These are phyloP conservation scores for Clostera curtula DNA, from an alignment of 2,888 invertebrate species.

Conservation along the genomic window DNA sequence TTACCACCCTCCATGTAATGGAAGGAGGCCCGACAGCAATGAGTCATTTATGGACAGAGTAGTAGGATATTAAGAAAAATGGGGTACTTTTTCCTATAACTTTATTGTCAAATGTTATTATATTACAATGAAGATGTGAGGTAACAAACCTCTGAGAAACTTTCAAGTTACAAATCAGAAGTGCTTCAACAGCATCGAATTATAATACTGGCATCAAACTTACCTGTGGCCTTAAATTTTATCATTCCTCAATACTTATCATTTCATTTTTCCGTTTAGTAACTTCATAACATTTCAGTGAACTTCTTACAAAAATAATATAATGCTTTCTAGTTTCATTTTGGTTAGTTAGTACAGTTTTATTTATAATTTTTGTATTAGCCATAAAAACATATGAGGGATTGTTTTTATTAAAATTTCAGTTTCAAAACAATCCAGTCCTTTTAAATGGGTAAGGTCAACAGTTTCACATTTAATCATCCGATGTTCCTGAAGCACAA, in stretches of 20 bases:
- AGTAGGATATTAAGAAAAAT: constrained; percentile 12
- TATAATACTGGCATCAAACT: constrained; percentile 42
- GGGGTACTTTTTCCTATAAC: constrained; percentile 36
- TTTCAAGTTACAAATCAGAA: constrained; percentile 39
- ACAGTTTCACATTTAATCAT: constrained; percentile 12
- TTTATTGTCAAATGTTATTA: constrained; percentile 61
- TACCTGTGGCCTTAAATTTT: neutral
- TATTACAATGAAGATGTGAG: constrained; percentile 37
- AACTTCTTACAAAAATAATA: too few relatives aligned
- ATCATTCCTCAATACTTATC: too few relatives aligned
- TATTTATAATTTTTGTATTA: too few relatives aligned
- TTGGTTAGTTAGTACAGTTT: too few relatives aligned
- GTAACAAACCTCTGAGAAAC: constrained; percentile 37
- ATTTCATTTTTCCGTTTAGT: too few relatives aligned
- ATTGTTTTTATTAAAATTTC: too few relatives aligned
- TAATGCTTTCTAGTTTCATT: too few relatives aligned
- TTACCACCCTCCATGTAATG: too few relatives aligned
- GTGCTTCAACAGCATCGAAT: constrained; percentile 53
- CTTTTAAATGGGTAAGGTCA: neutral
- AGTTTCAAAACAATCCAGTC: neutral
- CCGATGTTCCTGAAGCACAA: constrained; percentile 50
- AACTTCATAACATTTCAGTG: too few relatives aligned
- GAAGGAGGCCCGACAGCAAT: too few relatives aligned
- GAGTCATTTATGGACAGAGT: neutral
- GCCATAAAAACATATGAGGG: too few relatives aligned